These are phyloP conservation scores for Dolomedes plantarius DNA, from an alignment of 2,888 invertebrate species.

Conservation along the genomic window DNA sequence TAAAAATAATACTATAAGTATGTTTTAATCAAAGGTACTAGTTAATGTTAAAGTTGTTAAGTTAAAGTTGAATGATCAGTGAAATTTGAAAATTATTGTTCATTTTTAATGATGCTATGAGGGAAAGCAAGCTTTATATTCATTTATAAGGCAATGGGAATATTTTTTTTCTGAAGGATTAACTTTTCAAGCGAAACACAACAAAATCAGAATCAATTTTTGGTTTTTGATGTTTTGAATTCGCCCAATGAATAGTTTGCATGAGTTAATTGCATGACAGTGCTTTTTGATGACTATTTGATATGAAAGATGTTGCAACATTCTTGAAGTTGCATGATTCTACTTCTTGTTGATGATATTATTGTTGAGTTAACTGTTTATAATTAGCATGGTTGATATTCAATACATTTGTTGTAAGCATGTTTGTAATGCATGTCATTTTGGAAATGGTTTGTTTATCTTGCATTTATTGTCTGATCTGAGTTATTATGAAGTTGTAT, in stretches of 20 bases:
- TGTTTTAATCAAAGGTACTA: too few species aligned
- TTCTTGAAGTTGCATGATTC: neutral
- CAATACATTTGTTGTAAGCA: neutral
- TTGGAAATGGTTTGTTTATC: conserved; percentile 4
- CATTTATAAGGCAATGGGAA: conserved; percentile 14
- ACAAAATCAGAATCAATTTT: neutral
- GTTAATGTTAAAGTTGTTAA: too few species aligned
- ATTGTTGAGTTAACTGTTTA: conserved; percentile 4
- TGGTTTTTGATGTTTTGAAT: neutral
- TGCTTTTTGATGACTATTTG: neutral
- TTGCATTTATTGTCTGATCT: neutral
- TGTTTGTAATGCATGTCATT: conserved; percentile 10
- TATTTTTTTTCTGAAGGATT: neutral
- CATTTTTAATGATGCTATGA: too few species aligned
- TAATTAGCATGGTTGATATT: neutral
- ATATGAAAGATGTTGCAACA: neutral
- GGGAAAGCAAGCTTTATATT: neutral
- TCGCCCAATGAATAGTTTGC: neutral
- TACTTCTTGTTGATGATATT: neutral
- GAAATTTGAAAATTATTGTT: too few species aligned
- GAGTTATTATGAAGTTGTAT: neutral
- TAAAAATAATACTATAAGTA: too few species aligned
- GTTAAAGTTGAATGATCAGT: too few species aligned
- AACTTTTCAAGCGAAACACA: neutral
- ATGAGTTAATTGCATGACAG: neutral